Evolutionary conservation across 64 coral and sea anemone species (phyloP), one percentile per base, ranked within the genome.

Genomic region (Pocillopora verrucosa): DNA sequence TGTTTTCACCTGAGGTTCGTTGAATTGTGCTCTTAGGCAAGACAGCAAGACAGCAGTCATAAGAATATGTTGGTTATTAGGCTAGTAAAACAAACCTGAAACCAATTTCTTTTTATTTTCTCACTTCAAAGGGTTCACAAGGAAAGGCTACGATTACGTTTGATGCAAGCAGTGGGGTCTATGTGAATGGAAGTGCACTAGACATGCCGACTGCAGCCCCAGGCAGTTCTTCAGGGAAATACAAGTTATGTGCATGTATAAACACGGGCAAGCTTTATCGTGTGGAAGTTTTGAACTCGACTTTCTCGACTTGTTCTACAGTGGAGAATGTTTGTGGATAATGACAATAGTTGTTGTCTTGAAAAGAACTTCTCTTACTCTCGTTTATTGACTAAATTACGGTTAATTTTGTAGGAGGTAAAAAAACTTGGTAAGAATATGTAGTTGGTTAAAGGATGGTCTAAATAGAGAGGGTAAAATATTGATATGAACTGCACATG

Each of bases 261-360:
- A 85, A 85, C 65, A 85, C 63, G 69, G 82, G 82, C 12, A 17
- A 85, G n/a, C 82, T 85, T 10, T 85, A 34, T 19, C 82, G 82
- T 72, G 82, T 85, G 11, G 45, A 13, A 15, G 82, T 65, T 51
- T 3, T 51, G 11, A 85, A 65, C 3, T 38, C 38, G 57, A 85
- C 10, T 14, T 26, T 16, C 34, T 3, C 82, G 4, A 72, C 82
- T 0, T 85, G 82, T 72, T 20, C 65, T 17, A 68, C 62, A 13
- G 65, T 22, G 56, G 10, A 70, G 65, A 25, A 0, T 13, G 16
- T 70, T 56, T 85, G 82, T 72, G 51, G 13, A 72, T 85, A 1
- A 58, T 3, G 34, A 58, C 14, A 63, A 11, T 6, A 63, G 14
- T 34, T 25, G 30, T 17, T 81, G 16, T 35, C 20, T n/a, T 0